Evolutionary conservation across 37 sponge, comb jelly and placozoan genomes (phyloP), one percentile per base, ranked within the genome.

Genomic region (Haliclona indistincta): DNA sequence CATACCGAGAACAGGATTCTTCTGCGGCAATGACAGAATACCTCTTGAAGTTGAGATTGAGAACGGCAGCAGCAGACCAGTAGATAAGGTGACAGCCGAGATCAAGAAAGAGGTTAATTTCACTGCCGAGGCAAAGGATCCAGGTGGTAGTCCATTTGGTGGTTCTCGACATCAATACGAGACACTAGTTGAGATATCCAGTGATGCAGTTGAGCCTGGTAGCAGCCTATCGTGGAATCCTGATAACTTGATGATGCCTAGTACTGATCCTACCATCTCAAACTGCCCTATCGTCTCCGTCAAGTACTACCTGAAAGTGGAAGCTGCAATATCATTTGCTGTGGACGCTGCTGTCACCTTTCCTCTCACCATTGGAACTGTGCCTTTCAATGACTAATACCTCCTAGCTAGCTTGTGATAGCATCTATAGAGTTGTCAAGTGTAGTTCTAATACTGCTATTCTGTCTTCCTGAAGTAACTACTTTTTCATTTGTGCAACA

Each of bases 1-100:
- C 26, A 58, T 71, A 10, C 64, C 82, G 8, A 75, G 86, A 20
- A 68, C 49, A 15, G 91, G 82, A 22, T 90, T 68, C 45, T 90
- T 87, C 36, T 43, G 39, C 45, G 10, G 17, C 6, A 25, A 43
- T 3, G 70, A 69, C 29, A 37, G 29, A 5, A 74, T 86, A 39
- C 75, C 74, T 6, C 36, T 86, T 38, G 68, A 36, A 15, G 76
- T 64, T 22, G 38, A 56, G 8, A 47, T 80, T 28, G 87, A 80
- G 44, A 86, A 86, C 38, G 63, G 70, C 26, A 75, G 75, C 44
- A 64, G 70, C 13, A 20, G 70, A 28, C n/a, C 7, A 3, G 26
- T 69, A 25, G 26, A 26, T 20, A 20, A 58, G n/a, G 25, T 58
- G 7, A 20, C 25, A n/a, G 60, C 60, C n/a, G 11, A 20, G 7